Conservation (phyloP, 35 echinoderm and acorn worm species). For the Strongylocentrotus purpuratus region DNA sequence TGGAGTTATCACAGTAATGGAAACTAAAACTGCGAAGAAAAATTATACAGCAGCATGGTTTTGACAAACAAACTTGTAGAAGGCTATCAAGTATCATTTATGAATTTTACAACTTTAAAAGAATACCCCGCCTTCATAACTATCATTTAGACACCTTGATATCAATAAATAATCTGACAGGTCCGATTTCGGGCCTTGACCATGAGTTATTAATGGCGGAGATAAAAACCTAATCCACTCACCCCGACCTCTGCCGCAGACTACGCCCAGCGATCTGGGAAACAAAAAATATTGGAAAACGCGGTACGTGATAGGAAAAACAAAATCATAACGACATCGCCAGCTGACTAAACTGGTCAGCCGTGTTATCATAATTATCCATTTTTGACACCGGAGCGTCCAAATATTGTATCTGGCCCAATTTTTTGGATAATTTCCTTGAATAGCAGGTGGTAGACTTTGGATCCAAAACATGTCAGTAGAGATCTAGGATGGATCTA, state of each 20-base stretch:
- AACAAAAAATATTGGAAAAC: neutral
- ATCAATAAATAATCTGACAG: neutral
- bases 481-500: neutral
- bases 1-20: too few species aligned
- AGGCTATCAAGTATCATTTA: too few species aligned
- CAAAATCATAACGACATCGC: neutral
- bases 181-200: neutral
- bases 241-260: neutral
- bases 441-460: neutral
- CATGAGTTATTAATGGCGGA: neutral
- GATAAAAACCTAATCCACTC: neutral
- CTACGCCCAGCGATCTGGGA: neutral
- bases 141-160: too few species aligned
- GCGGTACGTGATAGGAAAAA: neutral
- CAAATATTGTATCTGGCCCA: neutral
- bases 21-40: too few species aligned
- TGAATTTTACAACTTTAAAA: too few species aligned
- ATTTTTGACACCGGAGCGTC: conserved; percentile 9
- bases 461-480: neutral
- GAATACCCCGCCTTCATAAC: too few species aligned
- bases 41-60: too few species aligned
- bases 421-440: neutral
- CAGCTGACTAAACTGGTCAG: conserved; percentile 15
- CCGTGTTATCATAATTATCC: neutral
- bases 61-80: too few species aligned